phyloP scores from a whole-genome alignment of 1,140 invertebrate genomes.

The Sitophilus oryzae region DNA sequence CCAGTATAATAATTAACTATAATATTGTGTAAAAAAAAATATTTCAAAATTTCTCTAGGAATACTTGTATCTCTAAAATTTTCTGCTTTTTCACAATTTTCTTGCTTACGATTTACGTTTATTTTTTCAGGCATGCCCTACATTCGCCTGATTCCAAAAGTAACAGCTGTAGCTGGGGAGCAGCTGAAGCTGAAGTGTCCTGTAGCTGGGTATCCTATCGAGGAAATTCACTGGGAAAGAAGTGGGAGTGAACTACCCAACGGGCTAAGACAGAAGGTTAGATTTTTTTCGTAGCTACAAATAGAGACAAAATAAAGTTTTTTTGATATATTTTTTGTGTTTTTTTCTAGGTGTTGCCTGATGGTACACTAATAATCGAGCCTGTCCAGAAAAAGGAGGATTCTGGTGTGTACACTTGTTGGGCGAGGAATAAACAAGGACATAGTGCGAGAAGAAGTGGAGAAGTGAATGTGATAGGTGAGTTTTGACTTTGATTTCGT shows the following conservation, averaged over 20 bases:
- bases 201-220: conserved; percentile 79
- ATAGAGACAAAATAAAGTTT: background rate
- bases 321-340: too few relatives aligned
- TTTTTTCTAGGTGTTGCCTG: conserved; percentile 57
- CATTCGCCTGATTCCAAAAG: conserved; percentile 74
- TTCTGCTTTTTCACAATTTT: too few relatives aligned
- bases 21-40: too few relatives aligned
- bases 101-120: background rate
- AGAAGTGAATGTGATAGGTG: conserved; percentile 71
- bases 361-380: conserved; percentile 67
- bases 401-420: conserved; percentile 72
- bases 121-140: conserved; percentile 65
- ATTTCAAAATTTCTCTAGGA: too few relatives aligned
- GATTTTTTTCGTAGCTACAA: background rate
- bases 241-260: conserved; percentile 69
- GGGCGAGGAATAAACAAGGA: conserved; percentile 66
- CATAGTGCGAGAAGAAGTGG: conserved; percentile 65
- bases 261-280: conserved; percentile 66
- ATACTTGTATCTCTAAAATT: too few relatives aligned
- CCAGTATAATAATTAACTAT: too few relatives aligned
- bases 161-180: conserved; percentile 79
- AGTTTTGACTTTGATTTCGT: too few relatives aligned
- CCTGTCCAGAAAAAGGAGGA: conserved; percentile 70
- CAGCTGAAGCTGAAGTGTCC: conserved; percentile 74
- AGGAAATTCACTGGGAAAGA: conserved; percentile 76